Base-by-base conservation (phyloP, 2,888 invertebrate genomes). In the Pardosa pseudoannulata region DNA sequence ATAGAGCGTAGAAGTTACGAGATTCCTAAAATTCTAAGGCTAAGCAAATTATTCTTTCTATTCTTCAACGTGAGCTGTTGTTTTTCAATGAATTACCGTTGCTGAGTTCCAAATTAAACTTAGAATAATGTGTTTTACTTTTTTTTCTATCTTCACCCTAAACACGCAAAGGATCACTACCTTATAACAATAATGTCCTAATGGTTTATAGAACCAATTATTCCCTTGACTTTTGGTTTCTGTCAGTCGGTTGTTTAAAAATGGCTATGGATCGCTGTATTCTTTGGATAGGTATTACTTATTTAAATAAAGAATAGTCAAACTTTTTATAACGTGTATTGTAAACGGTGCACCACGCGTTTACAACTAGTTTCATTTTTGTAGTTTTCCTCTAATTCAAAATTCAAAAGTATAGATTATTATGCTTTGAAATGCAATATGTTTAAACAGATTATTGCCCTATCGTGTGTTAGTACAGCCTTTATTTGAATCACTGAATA, bases 71-170 rank as follows among this genome's bases (percentile, higher is more conserved):
- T 16, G 9, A 46, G 19, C 3, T 11, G 23, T 56, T 56, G 19
- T 23, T 23, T 56, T 56, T 19, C 19, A 19, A 23, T 56, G 56
- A 56, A 56, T 56, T 23, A 56, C 56, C 56, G 23, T 23, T 56
- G 56, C 56, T 5, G 5, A 56, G 23, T 56, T 56, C 23, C 56
- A 56, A 56, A 56, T 56, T 56, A 56, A 56, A 56, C 23, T 56
- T 56, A 56, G 56, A 56, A 46, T 46, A 56, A 56, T 56, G 23
- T 46, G 56, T 7, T 23, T 56, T 56, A 56, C 23, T 56, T 56
- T 46, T 16, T 56, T 23, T 16, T 23, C 23, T 11, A 6, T 56
- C 23, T 56, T 56, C 23, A 23, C 5, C 7, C 1, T 6, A 2
- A 36, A 7, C 56, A 56, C 23, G 56, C 56, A 56, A 56, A 2